Percentiles rank a stretch among this genome's conserved stretches.
Evolutionary conservation across 2,888 invertebrate genomes (phyloP).

Genomic region (Ectemnius cavifrons): DNA sequence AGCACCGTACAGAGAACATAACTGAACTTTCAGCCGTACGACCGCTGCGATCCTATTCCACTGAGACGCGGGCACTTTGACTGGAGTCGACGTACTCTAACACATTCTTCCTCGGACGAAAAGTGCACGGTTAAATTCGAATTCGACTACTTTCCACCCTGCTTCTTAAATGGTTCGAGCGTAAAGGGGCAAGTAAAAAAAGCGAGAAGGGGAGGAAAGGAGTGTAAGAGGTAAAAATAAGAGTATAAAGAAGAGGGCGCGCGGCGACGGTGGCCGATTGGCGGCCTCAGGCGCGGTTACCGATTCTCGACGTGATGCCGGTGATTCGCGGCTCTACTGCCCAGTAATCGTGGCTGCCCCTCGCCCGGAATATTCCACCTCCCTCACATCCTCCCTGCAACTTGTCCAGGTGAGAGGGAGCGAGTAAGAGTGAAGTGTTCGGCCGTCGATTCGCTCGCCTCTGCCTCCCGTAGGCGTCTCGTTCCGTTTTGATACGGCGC

Average conservation of each 20-base stretch:
- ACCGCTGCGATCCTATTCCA: neutral
- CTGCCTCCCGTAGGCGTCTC: slow-evolving; percentile 41
- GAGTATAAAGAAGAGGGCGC: slow-evolving; percentile 49
- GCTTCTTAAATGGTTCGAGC: neutral
- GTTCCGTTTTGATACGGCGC: slow-evolving; percentile 64
- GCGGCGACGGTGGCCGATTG: slow-evolving; percentile 75
- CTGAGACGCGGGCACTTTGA: slow-evolving; percentile 19
- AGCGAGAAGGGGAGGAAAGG: slow-evolving; percentile 27
- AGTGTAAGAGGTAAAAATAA: slow-evolving; percentile 27
- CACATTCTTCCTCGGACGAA: no score
- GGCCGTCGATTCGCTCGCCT: slow-evolving; percentile 29
- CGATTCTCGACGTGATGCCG: slow-evolving; percentile 77
- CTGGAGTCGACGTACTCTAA: neutral
- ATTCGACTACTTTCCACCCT: no score
- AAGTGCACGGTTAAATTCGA: no score
- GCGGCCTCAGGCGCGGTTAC: slow-evolving; percentile 77
- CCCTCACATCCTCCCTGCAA: slow-evolving; percentile 55
- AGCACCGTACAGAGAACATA: slow-evolving; percentile 31
- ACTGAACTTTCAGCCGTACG: slow-evolving; percentile 16
- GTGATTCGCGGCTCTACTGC: slow-evolving; percentile 77
- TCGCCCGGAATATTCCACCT: slow-evolving; percentile 72
- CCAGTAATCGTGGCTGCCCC: slow-evolving; percentile 75
- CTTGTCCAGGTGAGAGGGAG: neutral
- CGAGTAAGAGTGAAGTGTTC: slow-evolving; percentile 18
- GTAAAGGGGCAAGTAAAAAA: slow-evolving; percentile 27